These are phyloP conservation scores for Allolobophora icterica DNA, from an alignment of 2,888 invertebrate species.

Conservation along the genomic window DNA sequence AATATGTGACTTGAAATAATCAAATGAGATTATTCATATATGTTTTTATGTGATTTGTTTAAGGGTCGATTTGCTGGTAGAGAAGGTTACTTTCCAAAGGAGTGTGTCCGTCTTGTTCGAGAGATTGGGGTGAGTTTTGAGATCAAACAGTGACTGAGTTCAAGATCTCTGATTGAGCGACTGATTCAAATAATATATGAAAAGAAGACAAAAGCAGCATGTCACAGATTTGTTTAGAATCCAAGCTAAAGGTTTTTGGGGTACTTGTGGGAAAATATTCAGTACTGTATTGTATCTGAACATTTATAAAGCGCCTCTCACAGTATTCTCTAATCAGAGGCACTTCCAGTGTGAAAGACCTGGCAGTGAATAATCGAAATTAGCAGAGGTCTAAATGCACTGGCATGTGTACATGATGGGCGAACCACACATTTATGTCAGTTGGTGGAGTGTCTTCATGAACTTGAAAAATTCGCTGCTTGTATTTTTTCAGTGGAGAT, in stretches of 20 bases:
- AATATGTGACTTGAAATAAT: background rate
- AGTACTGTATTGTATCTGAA: too few relatives aligned
- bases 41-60: background rate
- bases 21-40: background rate
- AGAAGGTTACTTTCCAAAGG: slow-evolving; percentile 46
- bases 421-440: too few relatives aligned
- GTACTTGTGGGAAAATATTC: background rate
- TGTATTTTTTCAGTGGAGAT: slow-evolving; percentile 1
- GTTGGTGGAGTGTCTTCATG: too few relatives aligned
- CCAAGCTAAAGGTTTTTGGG: background rate
- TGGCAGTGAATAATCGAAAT: too few relatives aligned
- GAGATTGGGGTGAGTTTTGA: slow-evolving; percentile 32
- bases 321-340: too few relatives aligned
- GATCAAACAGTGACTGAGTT: background rate
- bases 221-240: background rate
- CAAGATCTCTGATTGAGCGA: background rate
- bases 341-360: too few relatives aligned
- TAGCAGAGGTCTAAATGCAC: too few relatives aligned
- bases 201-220: background rate
- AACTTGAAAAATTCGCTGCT: background rate
- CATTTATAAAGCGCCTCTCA: too few relatives aligned
- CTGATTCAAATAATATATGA: background rate
- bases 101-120: slow-evolving; percentile 36
- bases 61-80: slow-evolving; percentile 42
- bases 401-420: too few relatives aligned